Percentiles rank a stretch among this genome's conserved stretches.
phyloP scores from a whole-genome alignment of 2,113 vertebrate species.

The Anas platyrhynchos region DNA sequence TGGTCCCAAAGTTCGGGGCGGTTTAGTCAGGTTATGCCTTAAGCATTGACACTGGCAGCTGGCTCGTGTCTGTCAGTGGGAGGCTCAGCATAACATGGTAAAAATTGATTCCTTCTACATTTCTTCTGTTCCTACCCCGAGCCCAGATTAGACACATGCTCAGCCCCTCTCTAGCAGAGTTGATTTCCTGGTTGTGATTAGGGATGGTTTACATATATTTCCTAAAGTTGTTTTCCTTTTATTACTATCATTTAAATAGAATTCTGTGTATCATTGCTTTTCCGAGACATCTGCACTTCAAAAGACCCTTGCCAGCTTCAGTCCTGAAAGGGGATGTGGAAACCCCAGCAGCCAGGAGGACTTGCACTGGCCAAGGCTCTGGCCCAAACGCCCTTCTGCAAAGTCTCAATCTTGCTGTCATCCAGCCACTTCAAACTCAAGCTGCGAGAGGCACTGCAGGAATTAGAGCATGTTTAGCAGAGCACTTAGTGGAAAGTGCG shows the following conservation, averaged over 20 bases:
- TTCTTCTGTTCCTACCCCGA: slow-evolving; percentile 42
- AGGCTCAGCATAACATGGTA: slow-evolving; percentile 18
- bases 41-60: background rate
- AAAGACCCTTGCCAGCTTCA: background rate
- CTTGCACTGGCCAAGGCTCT: background rate
- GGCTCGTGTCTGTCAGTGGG: slow-evolving; percentile 39
- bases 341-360: background rate
- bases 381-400: background rate
- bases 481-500: background rate
- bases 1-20: fast-evolving
- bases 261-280: background rate
- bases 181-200: slow-evolving; percentile 57
- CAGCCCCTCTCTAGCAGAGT: background rate
- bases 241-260: slow-evolving; percentile 21
- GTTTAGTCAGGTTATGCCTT: background rate
- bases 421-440: background rate
- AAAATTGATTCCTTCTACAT: slow-evolving; percentile 48
- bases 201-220: slow-evolving; percentile 53
- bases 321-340: background rate
- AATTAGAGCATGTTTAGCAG: background rate
- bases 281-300: slow-evolving; percentile 28
- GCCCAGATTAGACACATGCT: slow-evolving; percentile 37
- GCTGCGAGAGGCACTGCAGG: background rate
- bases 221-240: slow-evolving; percentile 60
- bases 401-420: background rate